Conservation (phyloP, 2,113 vertebrate species). For the Drymodes brunneopygia region DNA sequence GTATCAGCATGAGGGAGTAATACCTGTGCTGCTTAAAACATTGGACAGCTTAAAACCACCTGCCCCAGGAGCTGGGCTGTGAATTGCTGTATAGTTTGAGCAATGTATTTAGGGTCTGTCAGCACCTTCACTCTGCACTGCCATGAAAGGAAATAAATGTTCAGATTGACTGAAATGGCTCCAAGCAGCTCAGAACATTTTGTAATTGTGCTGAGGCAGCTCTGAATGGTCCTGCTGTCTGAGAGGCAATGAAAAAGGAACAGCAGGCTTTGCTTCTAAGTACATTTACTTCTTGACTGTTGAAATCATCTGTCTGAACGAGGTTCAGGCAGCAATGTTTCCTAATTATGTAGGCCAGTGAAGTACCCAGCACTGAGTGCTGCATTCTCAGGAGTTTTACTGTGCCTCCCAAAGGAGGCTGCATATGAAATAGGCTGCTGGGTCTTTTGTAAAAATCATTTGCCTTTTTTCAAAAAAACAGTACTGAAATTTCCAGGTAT, state of each 20-base stretch:
- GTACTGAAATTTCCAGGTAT: neutral
- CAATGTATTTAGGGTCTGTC: neutral
- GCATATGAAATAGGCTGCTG: neutral
- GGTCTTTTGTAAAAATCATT: neutral
- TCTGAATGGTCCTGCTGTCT: conserved; percentile 42
- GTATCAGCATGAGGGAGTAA: neutral
- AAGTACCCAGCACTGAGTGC: neutral
- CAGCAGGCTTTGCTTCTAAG: conserved; percentile 8
- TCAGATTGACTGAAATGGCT: conserved; percentile 26
- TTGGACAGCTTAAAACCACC: neutral
- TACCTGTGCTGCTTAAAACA: neutral
- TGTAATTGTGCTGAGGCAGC: conserved; percentile 20
- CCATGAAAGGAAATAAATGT: conserved; percentile 1
- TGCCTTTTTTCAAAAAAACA: neutral
- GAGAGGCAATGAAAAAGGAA: conserved; percentile 13
- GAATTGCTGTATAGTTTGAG: neutral
- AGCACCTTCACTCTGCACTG: neutral
- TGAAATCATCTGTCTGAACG: conserved; percentile 7
- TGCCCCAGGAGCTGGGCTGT: neutral
- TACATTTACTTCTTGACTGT: conserved; percentile 26
- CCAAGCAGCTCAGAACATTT: conserved; percentile 12
- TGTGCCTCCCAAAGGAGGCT: neutral
- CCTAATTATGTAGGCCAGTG: conserved; percentile 6
- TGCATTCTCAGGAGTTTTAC: neutral
- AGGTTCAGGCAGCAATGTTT: conserved; percentile 3